phyloP scores from a whole-genome alignment of 2,113 vertebrate species.

The Osmerus eperlanus region DNA sequence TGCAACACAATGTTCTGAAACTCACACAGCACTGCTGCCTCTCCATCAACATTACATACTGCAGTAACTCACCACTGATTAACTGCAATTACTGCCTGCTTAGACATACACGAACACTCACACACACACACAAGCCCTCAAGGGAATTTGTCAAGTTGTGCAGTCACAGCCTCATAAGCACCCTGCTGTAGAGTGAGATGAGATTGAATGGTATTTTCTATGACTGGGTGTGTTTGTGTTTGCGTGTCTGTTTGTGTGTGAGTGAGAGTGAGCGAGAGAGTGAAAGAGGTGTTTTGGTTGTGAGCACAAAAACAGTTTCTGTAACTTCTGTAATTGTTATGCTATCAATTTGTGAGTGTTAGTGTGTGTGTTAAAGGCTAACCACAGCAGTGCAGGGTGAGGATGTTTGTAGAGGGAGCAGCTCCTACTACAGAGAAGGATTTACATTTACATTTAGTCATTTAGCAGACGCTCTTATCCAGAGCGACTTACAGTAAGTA shows the following conservation, averaged over 20 bases:
- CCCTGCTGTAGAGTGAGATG: no score
- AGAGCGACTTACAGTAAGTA: no score
- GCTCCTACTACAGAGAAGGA: constrained; percentile 24
- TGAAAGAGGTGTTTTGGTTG: constrained; percentile 22
- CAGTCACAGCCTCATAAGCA: no score
- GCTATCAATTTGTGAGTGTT: background rate
- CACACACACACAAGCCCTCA: no score
- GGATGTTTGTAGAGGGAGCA: constrained; percentile 17
- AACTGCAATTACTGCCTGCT: no score
- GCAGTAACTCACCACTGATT: background rate
- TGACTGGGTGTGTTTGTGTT: constrained; percentile 4
- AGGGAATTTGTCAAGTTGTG: no score
- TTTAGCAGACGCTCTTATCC: no score
- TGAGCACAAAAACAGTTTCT: no score
- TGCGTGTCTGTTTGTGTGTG: constrained; percentile 4
- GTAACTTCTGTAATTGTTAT: background rate
- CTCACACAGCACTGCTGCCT: background rate
- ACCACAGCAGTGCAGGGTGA: no score
- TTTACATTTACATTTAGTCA: no score
- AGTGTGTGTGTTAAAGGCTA: constrained; percentile 19
- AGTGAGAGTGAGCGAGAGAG: constrained; percentile 16
- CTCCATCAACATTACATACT: background rate
- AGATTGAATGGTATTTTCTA: background rate
- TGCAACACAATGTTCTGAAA: no score
- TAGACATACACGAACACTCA: no score